These are phyloP conservation scores for Geotrupes spiniger DNA, from an alignment of 2,888 invertebrate genomes.

Conservation along the genomic window DNA sequence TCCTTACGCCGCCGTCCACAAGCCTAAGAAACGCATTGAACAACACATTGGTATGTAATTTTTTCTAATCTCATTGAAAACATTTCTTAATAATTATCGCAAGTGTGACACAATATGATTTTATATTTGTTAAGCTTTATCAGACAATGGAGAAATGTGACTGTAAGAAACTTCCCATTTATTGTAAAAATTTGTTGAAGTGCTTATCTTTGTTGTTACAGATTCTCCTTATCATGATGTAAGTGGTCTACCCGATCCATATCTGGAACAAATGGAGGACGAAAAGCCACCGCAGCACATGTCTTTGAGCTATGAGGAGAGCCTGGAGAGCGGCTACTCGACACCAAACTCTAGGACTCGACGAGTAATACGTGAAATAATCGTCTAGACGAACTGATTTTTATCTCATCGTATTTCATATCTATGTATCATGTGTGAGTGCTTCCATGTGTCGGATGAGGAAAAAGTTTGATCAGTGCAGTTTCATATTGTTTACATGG, in stretches of 20 bases:
- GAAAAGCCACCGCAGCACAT: constrained; percentile 84
- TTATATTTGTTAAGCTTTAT: too few species aligned
- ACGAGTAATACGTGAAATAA: constrained; percentile 91
- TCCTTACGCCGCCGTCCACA: constrained; percentile 85
- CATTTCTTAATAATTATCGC: too few species aligned
- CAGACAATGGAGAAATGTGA: not conserved
- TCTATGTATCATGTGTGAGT: constrained; percentile 1
- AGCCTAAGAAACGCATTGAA: constrained; percentile 84
- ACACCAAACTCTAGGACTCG: constrained; percentile 91
- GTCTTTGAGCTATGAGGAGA: constrained; percentile 89
- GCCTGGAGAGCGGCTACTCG: constrained; percentile 89
- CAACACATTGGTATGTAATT: constrained; percentile 80
- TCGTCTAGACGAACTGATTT: constrained; percentile 61
- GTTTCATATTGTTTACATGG: constrained; percentile 9
- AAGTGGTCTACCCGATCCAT: constrained; percentile 86
- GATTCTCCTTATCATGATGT: constrained; percentile 94
- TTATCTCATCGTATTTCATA: not conserved
- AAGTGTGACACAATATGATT: too few species aligned
- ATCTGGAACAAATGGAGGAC: constrained; percentile 77
- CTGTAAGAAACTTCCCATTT: not conserved
- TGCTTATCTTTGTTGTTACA: constrained; percentile 52
- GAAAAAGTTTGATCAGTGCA: not conserved
- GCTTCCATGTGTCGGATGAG: constrained; percentile 1
- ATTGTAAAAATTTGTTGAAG: not conserved
- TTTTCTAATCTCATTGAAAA: too few species aligned